Evolutionary conservation across 23 tunicate genomes (phyloP).

Genomic region (Ciona savignyi): DNA sequence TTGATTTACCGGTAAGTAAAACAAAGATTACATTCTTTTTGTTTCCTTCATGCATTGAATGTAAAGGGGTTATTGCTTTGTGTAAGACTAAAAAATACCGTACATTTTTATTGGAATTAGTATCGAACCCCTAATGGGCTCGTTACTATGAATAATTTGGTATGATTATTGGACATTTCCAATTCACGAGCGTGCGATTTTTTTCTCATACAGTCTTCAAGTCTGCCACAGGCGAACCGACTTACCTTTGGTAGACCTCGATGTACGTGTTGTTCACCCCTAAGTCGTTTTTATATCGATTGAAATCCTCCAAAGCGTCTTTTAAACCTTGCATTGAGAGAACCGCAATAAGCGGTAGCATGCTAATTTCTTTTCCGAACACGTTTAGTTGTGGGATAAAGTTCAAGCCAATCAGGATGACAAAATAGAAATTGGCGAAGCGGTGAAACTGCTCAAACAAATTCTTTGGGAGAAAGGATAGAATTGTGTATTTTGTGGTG

Average conservation of each 20-base stretch:
- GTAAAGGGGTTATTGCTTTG: too few relatives aligned
- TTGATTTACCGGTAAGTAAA: too few relatives aligned
- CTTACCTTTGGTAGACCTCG: slow-evolving; percentile 2
- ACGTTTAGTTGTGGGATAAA: slow-evolving; percentile 73
- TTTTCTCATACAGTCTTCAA: too few relatives aligned
- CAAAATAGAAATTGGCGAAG: slow-evolving; percentile 88
- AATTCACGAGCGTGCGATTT: too few relatives aligned
- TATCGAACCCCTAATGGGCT: too few relatives aligned
- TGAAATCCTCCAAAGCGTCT: slow-evolving; percentile 67
- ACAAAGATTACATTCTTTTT: too few relatives aligned
- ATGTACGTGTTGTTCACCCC: slow-evolving; percentile 25
- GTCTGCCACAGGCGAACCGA: too few relatives aligned
- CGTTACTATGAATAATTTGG: too few relatives aligned
- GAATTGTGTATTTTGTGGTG: slow-evolving; percentile 84
- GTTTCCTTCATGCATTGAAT: too few relatives aligned
- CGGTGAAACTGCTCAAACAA: slow-evolving; percentile 93
- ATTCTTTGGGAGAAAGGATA: slow-evolving; percentile 79
- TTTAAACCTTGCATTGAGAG: slow-evolving; percentile 62
- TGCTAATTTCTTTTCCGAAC: slow-evolving; percentile 59
- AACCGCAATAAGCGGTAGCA: slow-evolving; percentile 67
- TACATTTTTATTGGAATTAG: too few relatives aligned
- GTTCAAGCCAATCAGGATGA: slow-evolving; percentile 53
- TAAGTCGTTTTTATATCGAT: slow-evolving; percentile 43
- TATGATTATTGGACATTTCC: too few relatives aligned
- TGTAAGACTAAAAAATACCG: too few relatives aligned